Percentiles rank a stretch among this genome's conserved stretches.
phyloP scores from a whole-genome alignment of 2,888 invertebrate genomes.

The Lathronympha strigana region DNA sequence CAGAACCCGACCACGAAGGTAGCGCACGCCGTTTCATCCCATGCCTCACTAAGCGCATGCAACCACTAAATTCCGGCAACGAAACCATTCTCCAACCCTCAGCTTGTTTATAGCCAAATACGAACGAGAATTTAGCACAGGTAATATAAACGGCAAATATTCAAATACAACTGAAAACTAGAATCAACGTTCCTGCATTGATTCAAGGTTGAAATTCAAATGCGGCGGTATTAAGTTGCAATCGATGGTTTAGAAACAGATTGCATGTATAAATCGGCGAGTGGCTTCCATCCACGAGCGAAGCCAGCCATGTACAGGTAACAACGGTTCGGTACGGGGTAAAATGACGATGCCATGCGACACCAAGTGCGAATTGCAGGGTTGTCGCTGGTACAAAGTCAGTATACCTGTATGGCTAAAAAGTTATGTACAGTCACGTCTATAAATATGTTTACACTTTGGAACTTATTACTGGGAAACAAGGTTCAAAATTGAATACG shows the following conservation, averaged over 20 bases:
- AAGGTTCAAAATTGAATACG: too few relatives aligned
- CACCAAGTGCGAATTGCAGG: slow-evolving; percentile 35
- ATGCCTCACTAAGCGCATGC: slow-evolving; percentile 38
- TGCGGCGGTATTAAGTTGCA: not conserved
- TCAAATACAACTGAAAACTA: not conserved
- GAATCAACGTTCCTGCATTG: slow-evolving; percentile 3
- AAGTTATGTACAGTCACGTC: too few relatives aligned
- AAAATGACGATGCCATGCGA: slow-evolving; percentile 55
- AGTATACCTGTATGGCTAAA: too few relatives aligned
- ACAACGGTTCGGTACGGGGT: slow-evolving; percentile 61
- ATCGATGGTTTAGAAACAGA: slow-evolving; percentile 48
- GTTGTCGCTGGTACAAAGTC: slow-evolving; percentile 7
- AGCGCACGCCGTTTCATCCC: slow-evolving; percentile 21
- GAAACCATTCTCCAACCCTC: slow-evolving; percentile 30
- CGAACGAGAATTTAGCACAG: slow-evolving; percentile 33
- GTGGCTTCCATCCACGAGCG: slow-evolving; percentile 52
- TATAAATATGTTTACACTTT: too few relatives aligned
- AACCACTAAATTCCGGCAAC: slow-evolving; percentile 37
- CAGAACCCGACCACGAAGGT: slow-evolving; percentile 12
- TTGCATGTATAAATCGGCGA: slow-evolving; percentile 52
- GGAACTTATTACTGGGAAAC: too few relatives aligned
- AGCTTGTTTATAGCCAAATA: slow-evolving; percentile 40
- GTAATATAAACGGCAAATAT: slow-evolving; percentile 31
- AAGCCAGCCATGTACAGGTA: slow-evolving; percentile 68
- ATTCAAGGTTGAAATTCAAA: slow-evolving; percentile 23